A percentile compares a stretch with the other conserved stretches of the same genome.
Evolutionary conservation across 2,888 invertebrate genomes (phyloP).

Genomic region (Synanthedon myopaeformis): DNA sequence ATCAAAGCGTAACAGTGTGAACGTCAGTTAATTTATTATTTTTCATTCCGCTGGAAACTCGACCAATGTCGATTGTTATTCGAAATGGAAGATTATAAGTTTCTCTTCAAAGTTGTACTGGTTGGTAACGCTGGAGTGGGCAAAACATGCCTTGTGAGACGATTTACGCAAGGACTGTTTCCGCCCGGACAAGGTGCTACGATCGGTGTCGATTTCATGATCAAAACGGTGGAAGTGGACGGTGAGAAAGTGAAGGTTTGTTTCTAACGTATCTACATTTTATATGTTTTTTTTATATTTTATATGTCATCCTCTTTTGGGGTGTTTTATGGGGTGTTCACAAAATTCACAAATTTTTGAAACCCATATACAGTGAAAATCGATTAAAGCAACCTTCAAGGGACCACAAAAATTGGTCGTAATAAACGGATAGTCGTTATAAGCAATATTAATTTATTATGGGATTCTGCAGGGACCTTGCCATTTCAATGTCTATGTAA

Average conservation of each 20-base stretch:
- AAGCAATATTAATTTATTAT: too few relatives aligned
- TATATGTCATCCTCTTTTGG: too few relatives aligned
- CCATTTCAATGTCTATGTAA: too few relatives aligned
- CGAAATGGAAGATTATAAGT: conserved; percentile 97
- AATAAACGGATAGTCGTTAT: too few relatives aligned
- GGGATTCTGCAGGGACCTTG: too few relatives aligned
- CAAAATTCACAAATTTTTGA: too few relatives aligned
- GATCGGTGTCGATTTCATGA: conserved; percentile 99
- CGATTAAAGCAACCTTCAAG: too few relatives aligned
- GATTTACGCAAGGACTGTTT: conserved; percentile 98
- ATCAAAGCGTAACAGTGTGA: conserved; percentile 50
- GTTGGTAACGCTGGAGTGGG: conserved; percentile 99
- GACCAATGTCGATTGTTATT: conserved; percentile 47
- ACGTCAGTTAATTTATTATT: conserved; percentile 29
- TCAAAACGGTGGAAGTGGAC: conserved; percentile 97
- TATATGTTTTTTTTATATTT: conserved; percentile 12
- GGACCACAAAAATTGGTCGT: too few relatives aligned
- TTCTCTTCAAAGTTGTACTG: conserved; percentile 97
- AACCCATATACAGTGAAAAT: too few relatives aligned
- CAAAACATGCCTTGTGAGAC: conserved; percentile 95
- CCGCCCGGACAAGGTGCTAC: conserved; percentile 99
- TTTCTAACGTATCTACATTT: conserved; percentile 12
- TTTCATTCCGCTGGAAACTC: conserved; percentile 10
- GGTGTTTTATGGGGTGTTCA: neutral
- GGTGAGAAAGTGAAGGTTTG: conserved; percentile 91